Evolutionary conservation across 2,113 vertebrate genomes (phyloP).

Genomic region (Lagopus leucura): DNA sequence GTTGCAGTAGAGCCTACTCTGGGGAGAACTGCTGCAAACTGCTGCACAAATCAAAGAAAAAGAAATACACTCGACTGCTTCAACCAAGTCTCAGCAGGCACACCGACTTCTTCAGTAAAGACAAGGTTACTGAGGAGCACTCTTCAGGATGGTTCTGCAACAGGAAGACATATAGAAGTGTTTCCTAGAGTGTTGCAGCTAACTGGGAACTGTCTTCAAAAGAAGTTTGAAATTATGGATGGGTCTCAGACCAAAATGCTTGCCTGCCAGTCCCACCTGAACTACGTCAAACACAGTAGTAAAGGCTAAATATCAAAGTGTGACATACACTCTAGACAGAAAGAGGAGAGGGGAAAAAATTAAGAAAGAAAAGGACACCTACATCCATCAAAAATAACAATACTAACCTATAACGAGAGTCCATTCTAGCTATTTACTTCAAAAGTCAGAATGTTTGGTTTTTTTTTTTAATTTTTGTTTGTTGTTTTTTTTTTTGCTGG

Average conservation of each 20-base stretch:
- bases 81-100: neutral
- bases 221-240: neutral
- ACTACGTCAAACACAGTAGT: neutral
- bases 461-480: neutral
- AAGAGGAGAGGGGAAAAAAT: neutral
- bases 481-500: neutral
- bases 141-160: neutral
- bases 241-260: neutral
- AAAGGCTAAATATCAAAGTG: neutral
- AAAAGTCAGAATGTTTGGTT: neutral
- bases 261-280: neutral
- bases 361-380: neutral
- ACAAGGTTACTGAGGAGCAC: neutral
- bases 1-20: neutral
- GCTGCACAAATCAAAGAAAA: neutral
- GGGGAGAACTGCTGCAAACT: neutral
- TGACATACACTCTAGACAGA: neutral
- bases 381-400: neutral
- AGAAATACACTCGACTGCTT: neutral
- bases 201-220: neutral
- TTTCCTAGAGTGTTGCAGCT: neutral
- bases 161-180: neutral
- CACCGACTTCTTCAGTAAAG: neutral
- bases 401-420: neutral
- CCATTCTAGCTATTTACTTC: neutral